These are phyloP conservation scores for Stenotaenia linearis DNA, from an alignment of 2,888 invertebrate species.

Conservation along the genomic window DNA sequence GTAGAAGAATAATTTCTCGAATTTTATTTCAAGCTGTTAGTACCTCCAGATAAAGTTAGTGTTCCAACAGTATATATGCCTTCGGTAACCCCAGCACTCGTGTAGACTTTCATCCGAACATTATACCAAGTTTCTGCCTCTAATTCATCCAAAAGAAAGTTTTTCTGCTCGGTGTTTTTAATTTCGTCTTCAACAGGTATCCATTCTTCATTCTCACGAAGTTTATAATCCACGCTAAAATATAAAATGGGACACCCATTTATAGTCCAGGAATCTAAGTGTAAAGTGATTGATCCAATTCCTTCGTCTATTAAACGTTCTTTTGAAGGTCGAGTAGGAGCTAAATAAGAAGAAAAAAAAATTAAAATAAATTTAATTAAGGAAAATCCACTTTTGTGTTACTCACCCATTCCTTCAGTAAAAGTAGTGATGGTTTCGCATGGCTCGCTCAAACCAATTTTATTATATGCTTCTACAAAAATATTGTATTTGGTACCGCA, in stretches of 20 bases:
- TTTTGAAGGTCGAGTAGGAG: slow-evolving; percentile 48
- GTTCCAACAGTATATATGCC: slow-evolving; percentile 42
- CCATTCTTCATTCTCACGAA: slow-evolving; percentile 38
- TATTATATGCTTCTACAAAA: slow-evolving; percentile 44
- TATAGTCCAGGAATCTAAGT: slow-evolving; percentile 47
- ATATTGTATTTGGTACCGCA: slow-evolving; percentile 48
- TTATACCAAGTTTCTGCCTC: slow-evolving; percentile 42
- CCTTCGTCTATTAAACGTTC: slow-evolving; percentile 47
- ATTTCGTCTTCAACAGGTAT: slow-evolving; percentile 40
- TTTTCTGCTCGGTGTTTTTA: slow-evolving; percentile 39
- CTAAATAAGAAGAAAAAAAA: slow-evolving; percentile 40
- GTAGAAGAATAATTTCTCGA: too few species aligned
- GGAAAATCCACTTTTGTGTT: not conserved
- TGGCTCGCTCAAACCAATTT: slow-evolving; percentile 45
- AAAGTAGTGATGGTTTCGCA: slow-evolving; percentile 45
- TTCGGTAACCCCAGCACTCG: slow-evolving; percentile 42
- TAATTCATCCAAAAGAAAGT: slow-evolving; percentile 41
- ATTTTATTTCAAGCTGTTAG: not conserved
- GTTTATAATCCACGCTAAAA: slow-evolving; percentile 46
- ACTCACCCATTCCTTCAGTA: slow-evolving; percentile 46
- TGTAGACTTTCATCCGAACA: slow-evolving; percentile 42
- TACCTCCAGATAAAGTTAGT: slow-evolving; percentile 41
- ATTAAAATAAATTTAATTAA: not conserved
- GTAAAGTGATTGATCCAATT: slow-evolving; percentile 47
- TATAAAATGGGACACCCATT: slow-evolving; percentile 49